These are phyloP conservation scores for Sciaenops ocellatus DNA, from an alignment of 2,797 vertebrate species.

Conservation along the genomic window DNA sequence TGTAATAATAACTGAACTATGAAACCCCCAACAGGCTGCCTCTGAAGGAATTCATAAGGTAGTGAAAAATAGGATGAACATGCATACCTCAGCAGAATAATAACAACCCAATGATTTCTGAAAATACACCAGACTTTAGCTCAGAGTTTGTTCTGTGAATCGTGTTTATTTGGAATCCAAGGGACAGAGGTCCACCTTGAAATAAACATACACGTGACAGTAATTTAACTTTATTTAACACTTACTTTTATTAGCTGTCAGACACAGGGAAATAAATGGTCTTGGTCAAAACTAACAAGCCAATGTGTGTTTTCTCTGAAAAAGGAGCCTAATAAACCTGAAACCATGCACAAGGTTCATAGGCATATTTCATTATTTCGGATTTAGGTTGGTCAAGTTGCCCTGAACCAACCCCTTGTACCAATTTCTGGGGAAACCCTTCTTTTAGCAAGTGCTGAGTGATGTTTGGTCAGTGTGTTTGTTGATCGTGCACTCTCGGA, in stretches of 20 bases:
- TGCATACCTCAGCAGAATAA: conserved; percentile 43
- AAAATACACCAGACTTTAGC: conserved; percentile 54
- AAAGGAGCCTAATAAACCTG: conserved; percentile 55
- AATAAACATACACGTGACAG: conserved; percentile 15
- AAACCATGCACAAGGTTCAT: conserved; percentile 54
- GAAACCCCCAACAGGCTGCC: conserved; percentile 9
- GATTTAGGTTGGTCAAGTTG: conserved; percentile 54
- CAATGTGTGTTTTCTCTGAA: conserved; percentile 61
- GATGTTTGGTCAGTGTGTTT: conserved; percentile 76
- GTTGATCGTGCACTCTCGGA: conserved; percentile 60
- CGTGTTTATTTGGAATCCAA: neutral
- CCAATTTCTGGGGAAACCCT: conserved; percentile 54
- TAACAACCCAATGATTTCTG: conserved; percentile 21
- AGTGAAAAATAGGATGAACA: conserved; percentile 34
- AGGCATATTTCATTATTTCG: conserved; percentile 65
- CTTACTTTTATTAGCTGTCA: conserved; percentile 63
- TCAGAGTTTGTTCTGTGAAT: conserved; percentile 39
- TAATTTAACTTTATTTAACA: conserved; percentile 49
- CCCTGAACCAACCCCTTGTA: conserved; percentile 71
- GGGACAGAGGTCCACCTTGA: conserved; percentile 21
- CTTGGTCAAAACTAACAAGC: conserved; percentile 51
- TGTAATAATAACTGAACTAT: conserved; percentile 40
- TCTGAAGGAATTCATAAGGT: conserved; percentile 45
- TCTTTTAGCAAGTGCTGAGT: conserved; percentile 73
- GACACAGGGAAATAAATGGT: conserved; percentile 61